Base-by-base conservation (phyloP, 2,797 vertebrate species). In the Pogonophryne albipinna region DNA sequence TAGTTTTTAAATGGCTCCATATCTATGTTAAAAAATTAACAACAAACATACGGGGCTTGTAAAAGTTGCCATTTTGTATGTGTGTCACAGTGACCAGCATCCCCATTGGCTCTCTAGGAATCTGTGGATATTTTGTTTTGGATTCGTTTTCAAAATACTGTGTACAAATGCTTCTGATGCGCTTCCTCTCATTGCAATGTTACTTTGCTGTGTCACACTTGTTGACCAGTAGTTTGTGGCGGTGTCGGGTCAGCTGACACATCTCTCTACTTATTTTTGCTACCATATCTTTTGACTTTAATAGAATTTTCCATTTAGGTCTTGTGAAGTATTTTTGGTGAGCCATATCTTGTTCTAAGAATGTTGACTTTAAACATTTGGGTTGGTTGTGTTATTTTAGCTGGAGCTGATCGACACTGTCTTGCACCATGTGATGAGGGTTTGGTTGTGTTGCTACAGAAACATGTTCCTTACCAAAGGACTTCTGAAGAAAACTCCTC, bases 401-500 rank as follows among this genome's bases (percentile, higher is more conserved):
- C 50, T 20, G 2, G 10, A 14, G 53, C n/a, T 6, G 17, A 31
- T 19, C 6, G 16, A 61, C 51, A 8, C n/a, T 2, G 31, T 59
- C 58, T 27, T 61, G 10, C 31, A 56, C 68, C 31, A 46, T 19
- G 15, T 34, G 47, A 64, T 42, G 17, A 38, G 13, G n/a, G 31
- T 56, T 42, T 8, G 23, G 58, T 47, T 38, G 45, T 60, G 45
- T 70, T 59, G n/a, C 38, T 42, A n/a, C 4, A 59, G 45, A 71
- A 64, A 60, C 67, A 8, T 3, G 0, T 13, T 51, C 49, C 19
- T 16, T 60, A 42, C 44, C 51, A 64, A 46, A 49, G 49, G 66
- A 17, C 19, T 16, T 72, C 19, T 66, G 11, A 64, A 61, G 46
- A 71, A 31, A 76, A 62, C 49, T 47, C 17, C 47, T 65, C 52